A percentile compares a stretch with the other conserved stretches of the same genome.
Evolutionary conservation across 1,140 invertebrate genomes (phyloP).

Genomic region (Sesamia nonagrioides): DNA sequence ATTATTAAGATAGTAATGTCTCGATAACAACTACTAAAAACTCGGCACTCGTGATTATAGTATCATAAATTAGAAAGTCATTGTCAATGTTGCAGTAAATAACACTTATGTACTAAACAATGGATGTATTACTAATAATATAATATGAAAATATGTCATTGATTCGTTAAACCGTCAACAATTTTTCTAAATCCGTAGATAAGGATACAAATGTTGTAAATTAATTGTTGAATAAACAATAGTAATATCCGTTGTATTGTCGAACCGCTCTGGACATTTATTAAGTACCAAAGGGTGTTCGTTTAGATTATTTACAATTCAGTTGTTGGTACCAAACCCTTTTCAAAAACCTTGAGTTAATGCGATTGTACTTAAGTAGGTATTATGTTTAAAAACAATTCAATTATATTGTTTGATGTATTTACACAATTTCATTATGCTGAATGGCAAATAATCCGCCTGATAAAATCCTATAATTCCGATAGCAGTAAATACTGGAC

Average conservation of each 20-base stretch:
- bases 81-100: no score
- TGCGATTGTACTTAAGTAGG: not conserved
- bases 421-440: no score
- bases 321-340: not conserved
- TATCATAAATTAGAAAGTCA: no score
- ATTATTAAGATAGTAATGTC: no score
- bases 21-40: no score
- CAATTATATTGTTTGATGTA: no score
- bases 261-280: slow-evolving; percentile 8
- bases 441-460: no score
- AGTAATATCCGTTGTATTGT: slow-evolving; percentile 35
- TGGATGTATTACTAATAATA: not conserved
- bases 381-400: no score
- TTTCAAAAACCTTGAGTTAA: not conserved
- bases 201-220: slow-evolving; percentile 25
- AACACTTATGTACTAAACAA: not conserved
- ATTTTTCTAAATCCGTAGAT: slow-evolving; percentile 1
- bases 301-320: slow-evolving; percentile 17
- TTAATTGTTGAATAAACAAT: slow-evolving; percentile 35
- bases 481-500: no score
- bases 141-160: not conserved
- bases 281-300: not conserved
- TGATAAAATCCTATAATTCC: no score
- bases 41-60: no score
- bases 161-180: not conserved